A percentile compares a stretch with the other conserved stretches of the same genome.
phyloP scores from a whole-genome alignment of 2,888 invertebrate genomes.

The Lymantria dispar region DNA sequence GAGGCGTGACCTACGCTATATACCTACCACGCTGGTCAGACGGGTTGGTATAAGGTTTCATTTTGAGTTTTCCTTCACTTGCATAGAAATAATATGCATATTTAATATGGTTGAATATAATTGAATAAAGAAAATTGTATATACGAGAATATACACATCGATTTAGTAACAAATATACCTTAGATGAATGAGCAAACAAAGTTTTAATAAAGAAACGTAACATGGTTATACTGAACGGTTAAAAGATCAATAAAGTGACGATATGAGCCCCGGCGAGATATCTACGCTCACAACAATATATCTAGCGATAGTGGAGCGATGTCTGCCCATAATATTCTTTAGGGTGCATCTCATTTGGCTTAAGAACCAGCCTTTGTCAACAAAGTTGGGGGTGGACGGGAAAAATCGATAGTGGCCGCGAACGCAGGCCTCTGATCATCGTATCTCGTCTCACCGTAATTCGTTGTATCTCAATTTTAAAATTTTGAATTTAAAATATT shows the following conservation, averaged over 20 bases:
- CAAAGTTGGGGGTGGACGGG: constrained; percentile 75
- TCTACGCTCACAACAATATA: constrained; percentile 59
- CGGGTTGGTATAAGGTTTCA: too few relatives aligned
- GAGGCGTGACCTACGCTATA: too few relatives aligned
- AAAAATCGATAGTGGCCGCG: constrained; percentile 47
- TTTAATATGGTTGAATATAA: too few relatives aligned
- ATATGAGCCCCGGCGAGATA: constrained; percentile 59
- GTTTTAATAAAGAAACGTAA: constrained; percentile 47
- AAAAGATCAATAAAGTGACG: constrained; percentile 69
- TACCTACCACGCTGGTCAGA: too few relatives aligned
- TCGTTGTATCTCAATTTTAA: constrained; percentile 63
- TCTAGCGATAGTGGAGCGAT: constrained; percentile 74
- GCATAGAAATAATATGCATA: too few relatives aligned
- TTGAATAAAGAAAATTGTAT: background rate
- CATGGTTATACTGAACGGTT: constrained; percentile 48
- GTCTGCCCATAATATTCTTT: constrained; percentile 83
- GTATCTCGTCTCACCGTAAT: constrained; percentile 60
- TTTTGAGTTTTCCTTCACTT: too few relatives aligned
- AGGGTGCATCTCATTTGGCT: constrained; percentile 82
- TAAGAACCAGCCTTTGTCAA: constrained; percentile 83
- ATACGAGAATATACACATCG: background rate
- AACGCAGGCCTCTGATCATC: constrained; percentile 74
- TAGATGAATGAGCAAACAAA: constrained; percentile 30
- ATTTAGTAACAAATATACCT: constrained; percentile 22
- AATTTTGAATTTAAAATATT: constrained; percentile 42